phyloP scores from a whole-genome alignment of 2,797 vertebrate species.

The Enteromius unitaeniatus region DNA sequence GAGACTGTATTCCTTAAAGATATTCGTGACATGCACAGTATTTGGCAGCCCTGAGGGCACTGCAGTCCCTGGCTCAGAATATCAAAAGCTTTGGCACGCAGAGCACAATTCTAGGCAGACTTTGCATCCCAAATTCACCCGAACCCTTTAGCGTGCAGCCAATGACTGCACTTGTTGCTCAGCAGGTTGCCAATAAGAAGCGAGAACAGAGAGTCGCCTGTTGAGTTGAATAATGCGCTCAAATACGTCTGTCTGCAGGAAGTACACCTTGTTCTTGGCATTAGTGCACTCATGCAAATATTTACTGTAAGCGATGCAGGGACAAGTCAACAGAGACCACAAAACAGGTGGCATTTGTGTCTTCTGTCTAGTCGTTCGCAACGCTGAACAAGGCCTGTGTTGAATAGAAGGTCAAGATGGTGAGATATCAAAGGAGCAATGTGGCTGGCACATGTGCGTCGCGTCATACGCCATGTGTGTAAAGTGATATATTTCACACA shows the following conservation, averaged over 20 bases:
- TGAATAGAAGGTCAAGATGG: neutral
- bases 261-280: constrained; percentile 75
- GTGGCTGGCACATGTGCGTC: neutral
- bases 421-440: constrained; percentile 19
- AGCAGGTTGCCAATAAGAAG: constrained; percentile 22
- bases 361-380: constrained; percentile 61
- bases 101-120: constrained; percentile 31
- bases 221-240: constrained; percentile 34
- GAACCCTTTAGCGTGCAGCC: constrained; percentile 21
- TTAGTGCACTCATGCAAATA: constrained; percentile 74
- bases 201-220: constrained; percentile 26
- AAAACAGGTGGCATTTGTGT: constrained; percentile 52
- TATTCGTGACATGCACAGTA: constrained; percentile 3
- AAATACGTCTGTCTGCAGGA: constrained; percentile 62
- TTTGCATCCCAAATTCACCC: constrained; percentile 21
- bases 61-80: constrained; percentile 22
- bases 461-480: neutral
- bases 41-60: constrained; percentile 4
- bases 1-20: constrained; percentile 6
- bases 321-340: constrained; percentile 67
- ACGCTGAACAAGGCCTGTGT: constrained; percentile 8
- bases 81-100: constrained; percentile 16
- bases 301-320: constrained; percentile 76
- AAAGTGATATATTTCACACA: constrained; percentile 3
- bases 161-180: constrained; percentile 29